Base-by-base conservation (phyloP, 1,140 invertebrate genomes). In the Monomorium pharaonis region DNA sequence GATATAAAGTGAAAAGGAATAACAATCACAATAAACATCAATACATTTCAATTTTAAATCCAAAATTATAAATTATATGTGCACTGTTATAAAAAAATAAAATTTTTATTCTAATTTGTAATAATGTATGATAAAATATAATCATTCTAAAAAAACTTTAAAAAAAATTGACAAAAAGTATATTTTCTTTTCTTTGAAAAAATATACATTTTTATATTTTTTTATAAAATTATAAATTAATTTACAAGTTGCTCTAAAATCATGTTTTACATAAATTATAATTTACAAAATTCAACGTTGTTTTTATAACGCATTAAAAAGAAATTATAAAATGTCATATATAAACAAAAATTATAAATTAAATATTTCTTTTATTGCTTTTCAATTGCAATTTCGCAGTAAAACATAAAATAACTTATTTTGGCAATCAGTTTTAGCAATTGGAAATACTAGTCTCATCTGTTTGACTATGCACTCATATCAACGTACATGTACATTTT, bases 361-460 rank as follows among this genome's bases (percentile, higher is more conserved):
- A 75, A 16, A 76, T 44, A 4, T 76, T 44, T 75, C 2, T 24
- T 75, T 75, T 60, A 42, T 62, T 27, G 42, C n/a, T n/a, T 58
- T 42, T 76, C 60, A 60, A 0, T 44, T 5, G 58, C 5, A 51
- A 21, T 51, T 0, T 0, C 30, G 10, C 5, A 7, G 12, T 21
- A 65, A 9, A 37, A 4, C 37, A 21, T 33, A 0, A 75, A 75
- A 56, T 1, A 21, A 75, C 37, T 58, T 58, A 75, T 33, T 75
- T 58, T 42, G 14, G 21, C 58, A 78, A 76, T 60, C 5, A 76
- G 56, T 58, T 58, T 42, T 60, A 60, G 21, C 10, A 42, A 74
- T 37, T 18, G 30, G 2, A 10, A 74, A 74, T 14, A 37, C 37
- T 30, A 24, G 16, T 56, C 2, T 75, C 37, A 58, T 58, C 3